Base-by-base conservation (phyloP, 37 sponge, comb jelly and placozoan genomes). In the Oscarella lobularis region DNA sequence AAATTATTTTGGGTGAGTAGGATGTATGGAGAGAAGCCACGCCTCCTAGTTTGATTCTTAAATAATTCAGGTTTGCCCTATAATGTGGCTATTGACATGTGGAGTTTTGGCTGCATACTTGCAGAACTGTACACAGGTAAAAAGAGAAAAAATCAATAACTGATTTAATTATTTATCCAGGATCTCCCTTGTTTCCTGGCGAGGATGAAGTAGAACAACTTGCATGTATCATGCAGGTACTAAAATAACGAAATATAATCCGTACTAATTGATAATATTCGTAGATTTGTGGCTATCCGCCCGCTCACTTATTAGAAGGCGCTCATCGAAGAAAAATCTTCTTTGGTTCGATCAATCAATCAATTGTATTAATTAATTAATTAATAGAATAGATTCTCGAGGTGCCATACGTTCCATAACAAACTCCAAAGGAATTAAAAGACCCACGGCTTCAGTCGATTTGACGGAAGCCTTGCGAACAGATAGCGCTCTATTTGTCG, bases 341-440 rank as follows among this genome's bases (percentile, higher is more conserved):
- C n/a, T 70, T 70, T 20, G 27, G 73, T 70, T 9, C 14, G 73
- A 35, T n/a, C n/a, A 35, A 9, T 35, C 20, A 20, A 20, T 20
- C 14, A 27, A n/a, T 70, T 29, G 37, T 70, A 20, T 14, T 29
- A 20, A 70, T 70, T 70, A 20, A 20, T 9, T 9, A 29, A 70
- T 48, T 73, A 66, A 20, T 3, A 5, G 37, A 31, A 38, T 75
- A 85, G 91, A 90, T 67, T 90, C 91, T 32, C 84, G 84, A 41
- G 95, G 95, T 0, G 83, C 82, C 36, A 88, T 86, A 41, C 83
- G 88, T 14, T 82, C 80, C 54, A 80, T 74, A 39, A 81, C 85
- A 33, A 90, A 95, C 67, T 81, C 83, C 38, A 90, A 85, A 65
- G 92, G 92, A n/a, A 78, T 78, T 27, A 87, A 83, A 74, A 75